Base-by-base conservation (phyloP, 1,140 invertebrate genomes). In the Varroa destructor region DNA sequence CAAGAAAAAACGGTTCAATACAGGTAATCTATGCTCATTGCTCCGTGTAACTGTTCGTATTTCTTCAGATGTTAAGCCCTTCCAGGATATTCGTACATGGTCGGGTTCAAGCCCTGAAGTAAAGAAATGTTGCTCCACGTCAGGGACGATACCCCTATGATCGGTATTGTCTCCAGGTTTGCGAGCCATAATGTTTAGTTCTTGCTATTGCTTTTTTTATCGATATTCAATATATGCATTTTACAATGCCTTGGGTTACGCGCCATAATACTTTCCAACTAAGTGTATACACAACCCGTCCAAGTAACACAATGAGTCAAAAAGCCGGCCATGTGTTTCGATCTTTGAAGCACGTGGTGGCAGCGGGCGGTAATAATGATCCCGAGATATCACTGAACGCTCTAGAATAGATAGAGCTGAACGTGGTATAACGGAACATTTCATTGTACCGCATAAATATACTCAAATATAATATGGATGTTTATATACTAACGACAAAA, bases 21-120 rank as follows among this genome's bases (percentile, higher is more conserved):
- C 8, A 51, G 46, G 46, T 51, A 8, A 8, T 51, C 8, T 51
- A 25, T 51, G 46, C 8, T 51, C 46, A 8, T 51, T 51, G 46
- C 4, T 51, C 46, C 3, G 8, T 51, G 46, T 5, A 51, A 51
- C 46, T 40, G 40, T 8, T 37, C 3, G 57, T 58, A 12, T 67
- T 2, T 8, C 61, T 67, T 67, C 61, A 67, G 61, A 67, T 67
- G 61, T 67, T 67, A 67, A 67, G 61, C 61, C 46, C 46, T 67
- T 67, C 46, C 61, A 46, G 10, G 61, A 12, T 8, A 14, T 37
- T 67, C 37, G 61, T 67, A 37, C 61, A 46, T 46, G 40, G 46
- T 43, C 40, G 61, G 46, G 61, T 67, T 67, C 61, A 67, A 67
- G 61, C 61, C 61, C 61, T 67, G 61, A 67, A 67, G 61, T 5